Percentiles rank a stretch among this genome's conserved stretches.
Conservation (phyloP, 2,113 vertebrate genomes). For the Oryzias celebensis region DNA sequence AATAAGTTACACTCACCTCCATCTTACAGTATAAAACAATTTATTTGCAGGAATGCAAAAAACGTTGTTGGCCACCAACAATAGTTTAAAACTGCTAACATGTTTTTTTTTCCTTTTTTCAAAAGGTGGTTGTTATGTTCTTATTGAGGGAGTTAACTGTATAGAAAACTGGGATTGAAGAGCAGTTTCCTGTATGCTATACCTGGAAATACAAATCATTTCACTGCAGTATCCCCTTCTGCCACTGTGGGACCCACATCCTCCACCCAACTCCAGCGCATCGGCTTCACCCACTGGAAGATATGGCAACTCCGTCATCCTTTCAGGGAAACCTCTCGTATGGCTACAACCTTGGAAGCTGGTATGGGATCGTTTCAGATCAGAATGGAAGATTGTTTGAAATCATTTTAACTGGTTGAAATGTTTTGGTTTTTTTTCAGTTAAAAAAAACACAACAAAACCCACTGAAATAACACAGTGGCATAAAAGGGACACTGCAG, state of each 20-base stretch:
- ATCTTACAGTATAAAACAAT: constrained; percentile 99
- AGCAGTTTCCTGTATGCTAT: constrained; percentile 80
- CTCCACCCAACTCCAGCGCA: constrained; percentile 49
- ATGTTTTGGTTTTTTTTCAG: constrained; percentile 46
- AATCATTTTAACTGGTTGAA: constrained; percentile 60
- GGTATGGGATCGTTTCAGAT: constrained; percentile 57
- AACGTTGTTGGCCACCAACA: constrained; percentile 99
- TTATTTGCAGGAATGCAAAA: constrained; percentile 99
- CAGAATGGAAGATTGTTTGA: constrained; percentile 55
- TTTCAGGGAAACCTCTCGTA: constrained; percentile 30
- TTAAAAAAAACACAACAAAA: constrained; percentile 69
- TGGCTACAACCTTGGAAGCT: constrained; percentile 36
- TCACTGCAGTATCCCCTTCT: constrained; percentile 82
- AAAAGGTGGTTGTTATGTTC: constrained; percentile 89
- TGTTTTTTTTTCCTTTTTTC: constrained; percentile 81
- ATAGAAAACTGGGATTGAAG: constrained; percentile 81
- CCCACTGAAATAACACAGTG: constrained; percentile 72
- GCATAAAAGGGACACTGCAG: constrained; percentile 97
- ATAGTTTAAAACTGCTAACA: constrained; percentile 98
- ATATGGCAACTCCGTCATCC: constrained; percentile 57
- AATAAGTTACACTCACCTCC: constrained; percentile 99
- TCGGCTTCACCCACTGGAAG: constrained; percentile 51
- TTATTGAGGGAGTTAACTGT: constrained; percentile 83
- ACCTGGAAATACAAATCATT: constrained; percentile 79
- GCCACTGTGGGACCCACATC: constrained; percentile 60